These are phyloP conservation scores for Drosophila micromelanica DNA, from an alignment of 1,140 invertebrate genomes.

Conservation along the genomic window DNA sequence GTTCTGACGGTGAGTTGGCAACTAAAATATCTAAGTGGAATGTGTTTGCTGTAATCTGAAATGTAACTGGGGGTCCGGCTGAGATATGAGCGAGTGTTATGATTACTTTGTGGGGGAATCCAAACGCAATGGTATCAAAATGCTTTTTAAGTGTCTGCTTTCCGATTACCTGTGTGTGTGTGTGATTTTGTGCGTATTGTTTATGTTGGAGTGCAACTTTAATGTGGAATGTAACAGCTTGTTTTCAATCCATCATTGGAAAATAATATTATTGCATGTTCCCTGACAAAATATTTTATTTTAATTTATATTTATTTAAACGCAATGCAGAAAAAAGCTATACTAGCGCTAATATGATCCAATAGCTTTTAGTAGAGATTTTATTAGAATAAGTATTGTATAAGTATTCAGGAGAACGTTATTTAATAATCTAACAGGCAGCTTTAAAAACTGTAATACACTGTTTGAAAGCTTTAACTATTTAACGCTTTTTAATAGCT, in stretches of 20 bases:
- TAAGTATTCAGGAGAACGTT: too few species aligned
- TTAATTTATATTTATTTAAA: too few species aligned
- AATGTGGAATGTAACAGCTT: constrained; percentile 8
- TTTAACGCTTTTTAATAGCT: too few species aligned
- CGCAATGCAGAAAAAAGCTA: too few species aligned
- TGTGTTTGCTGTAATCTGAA: constrained; percentile 25
- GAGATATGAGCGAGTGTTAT: constrained; percentile 17
- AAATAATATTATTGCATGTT: not conserved
- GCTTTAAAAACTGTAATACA: too few species aligned
- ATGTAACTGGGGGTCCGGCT: constrained; percentile 12
- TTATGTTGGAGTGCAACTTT: not conserved
- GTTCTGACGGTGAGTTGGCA: constrained; percentile 53
- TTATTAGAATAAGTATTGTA: too few species aligned
- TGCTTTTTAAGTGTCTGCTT: constrained; percentile 25
- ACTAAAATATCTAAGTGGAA: constrained; percentile 35
- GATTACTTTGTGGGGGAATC: not conserved
- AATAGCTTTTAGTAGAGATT: too few species aligned
- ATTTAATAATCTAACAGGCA: too few species aligned
- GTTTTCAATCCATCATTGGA: constrained; percentile 7
- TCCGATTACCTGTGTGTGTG: not conserved
- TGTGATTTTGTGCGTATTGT: not conserved
- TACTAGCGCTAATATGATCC: too few species aligned
- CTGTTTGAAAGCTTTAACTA: too few species aligned
- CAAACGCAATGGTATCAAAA: constrained; percentile 32
- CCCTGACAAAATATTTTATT: too few species aligned